Evolutionary conservation across 2,888 invertebrate genomes (phyloP).

Genomic region (Petrolisthes cinctipes): DNA sequence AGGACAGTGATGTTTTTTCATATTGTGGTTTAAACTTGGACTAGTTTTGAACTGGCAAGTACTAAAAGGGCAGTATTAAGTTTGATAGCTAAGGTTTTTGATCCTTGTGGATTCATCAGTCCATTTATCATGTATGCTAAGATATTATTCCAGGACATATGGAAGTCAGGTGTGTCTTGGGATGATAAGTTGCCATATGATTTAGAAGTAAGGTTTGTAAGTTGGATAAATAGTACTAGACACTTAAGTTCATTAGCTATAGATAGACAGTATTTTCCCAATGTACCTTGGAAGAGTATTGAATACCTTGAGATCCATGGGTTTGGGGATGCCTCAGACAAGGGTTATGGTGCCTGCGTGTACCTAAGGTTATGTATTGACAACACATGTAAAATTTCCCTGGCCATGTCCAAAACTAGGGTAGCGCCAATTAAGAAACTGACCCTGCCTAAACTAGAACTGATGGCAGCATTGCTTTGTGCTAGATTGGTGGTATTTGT

Average conservation of each 20-base stretch:
- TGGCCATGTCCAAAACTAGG: no score
- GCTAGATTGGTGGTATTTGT: neutral
- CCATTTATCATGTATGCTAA: conserved; percentile 8
- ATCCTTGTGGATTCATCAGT: conserved; percentile 3
- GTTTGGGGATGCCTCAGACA: no score
- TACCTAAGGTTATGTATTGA: no score
- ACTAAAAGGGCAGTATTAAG: neutral
- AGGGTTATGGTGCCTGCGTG: no score
- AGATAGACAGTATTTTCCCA: no score
- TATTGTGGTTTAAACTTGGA: neutral
- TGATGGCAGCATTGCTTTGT: neutral
- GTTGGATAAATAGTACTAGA: no score
- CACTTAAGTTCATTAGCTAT: no score
- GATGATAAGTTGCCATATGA: no score
- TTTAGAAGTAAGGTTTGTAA: no score
- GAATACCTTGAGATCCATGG: no score
- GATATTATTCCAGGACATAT: neutral
- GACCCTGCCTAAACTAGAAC: neutral
- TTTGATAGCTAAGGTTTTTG: conserved; percentile 5
- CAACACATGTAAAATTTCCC: no score
- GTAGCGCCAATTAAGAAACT: neutral
- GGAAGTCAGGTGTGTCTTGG: neutral
- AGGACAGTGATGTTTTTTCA: conserved; percentile 11
- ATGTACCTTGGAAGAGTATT: no score
- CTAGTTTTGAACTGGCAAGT: neutral